These are phyloP conservation scores for Gymnosoma rotundatum DNA, from an alignment of 2,888 invertebrate genomes.

Conservation along the genomic window DNA sequence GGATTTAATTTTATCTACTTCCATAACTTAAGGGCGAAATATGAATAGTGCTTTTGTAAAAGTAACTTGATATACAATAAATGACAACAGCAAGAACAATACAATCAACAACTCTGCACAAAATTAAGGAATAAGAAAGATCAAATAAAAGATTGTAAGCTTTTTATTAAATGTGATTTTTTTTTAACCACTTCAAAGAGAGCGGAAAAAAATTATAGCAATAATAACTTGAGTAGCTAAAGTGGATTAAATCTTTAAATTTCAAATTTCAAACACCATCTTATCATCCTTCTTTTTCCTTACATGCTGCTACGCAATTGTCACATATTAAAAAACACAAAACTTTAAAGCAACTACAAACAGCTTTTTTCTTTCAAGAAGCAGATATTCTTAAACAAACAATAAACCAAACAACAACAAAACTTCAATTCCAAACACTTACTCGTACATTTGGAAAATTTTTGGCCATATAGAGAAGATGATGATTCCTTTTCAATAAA, in stretches of 20 bases:
- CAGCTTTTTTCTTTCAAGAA: too few species aligned
- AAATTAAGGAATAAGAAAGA: neutral
- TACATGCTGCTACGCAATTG: slow-evolving; percentile 48
- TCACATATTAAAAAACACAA: slow-evolving; percentile 34
- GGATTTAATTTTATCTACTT: neutral
- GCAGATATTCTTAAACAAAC: slow-evolving; percentile 4
- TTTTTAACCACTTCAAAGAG: neutral
- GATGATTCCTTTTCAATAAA: slow-evolving; percentile 59
- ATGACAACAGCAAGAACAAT: slow-evolving; percentile 17
- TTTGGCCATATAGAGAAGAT: neutral
- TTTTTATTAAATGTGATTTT: too few species aligned
- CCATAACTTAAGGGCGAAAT: neutral
- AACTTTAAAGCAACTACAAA: slow-evolving; percentile 2
- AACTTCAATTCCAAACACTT: slow-evolving; percentile 8
- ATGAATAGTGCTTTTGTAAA: slow-evolving; percentile 38
- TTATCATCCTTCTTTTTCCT: neutral
- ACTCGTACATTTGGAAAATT: neutral
- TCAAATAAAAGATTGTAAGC: neutral
- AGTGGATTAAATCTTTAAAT: too few species aligned
- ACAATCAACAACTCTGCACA: neutral
- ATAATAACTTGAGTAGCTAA: too few species aligned
- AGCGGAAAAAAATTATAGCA: too few species aligned
- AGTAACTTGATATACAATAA: slow-evolving; percentile 35
- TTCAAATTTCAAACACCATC: neutral
- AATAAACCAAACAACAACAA: slow-evolving; percentile 21